phyloP scores from a whole-genome alignment of 2,113 vertebrate genomes.

The Hippocampus comes region DNA sequence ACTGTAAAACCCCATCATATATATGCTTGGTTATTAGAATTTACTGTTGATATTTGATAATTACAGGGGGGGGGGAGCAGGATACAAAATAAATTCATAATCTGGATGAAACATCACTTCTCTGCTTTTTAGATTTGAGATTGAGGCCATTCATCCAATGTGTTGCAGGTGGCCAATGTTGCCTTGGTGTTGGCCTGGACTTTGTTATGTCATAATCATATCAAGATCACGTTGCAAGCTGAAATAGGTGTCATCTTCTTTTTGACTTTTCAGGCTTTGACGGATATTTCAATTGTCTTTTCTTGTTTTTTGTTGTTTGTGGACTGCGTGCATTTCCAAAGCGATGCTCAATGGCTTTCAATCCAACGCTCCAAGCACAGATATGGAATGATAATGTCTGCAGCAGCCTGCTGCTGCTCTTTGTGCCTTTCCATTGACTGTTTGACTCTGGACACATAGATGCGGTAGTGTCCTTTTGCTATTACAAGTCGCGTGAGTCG shows the following conservation, averaged over 20 bases:
- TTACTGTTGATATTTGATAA: no score
- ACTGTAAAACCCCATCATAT: no score
- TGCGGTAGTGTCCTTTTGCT: conserved; percentile 4
- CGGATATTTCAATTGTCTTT: not conserved
- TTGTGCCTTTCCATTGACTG: conserved; percentile 18
- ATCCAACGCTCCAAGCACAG: conserved; percentile 77
- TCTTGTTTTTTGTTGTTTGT: not conserved
- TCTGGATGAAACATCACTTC: no score
- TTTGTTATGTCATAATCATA: conserved; percentile 41
- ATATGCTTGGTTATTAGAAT: no score
- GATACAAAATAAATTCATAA: no score
- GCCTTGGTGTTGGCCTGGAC: not conserved
- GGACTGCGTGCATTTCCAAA: not conserved
- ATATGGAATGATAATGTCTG: conserved; percentile 89
- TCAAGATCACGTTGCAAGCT: conserved; percentile 26
- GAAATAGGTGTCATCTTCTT: not conserved
- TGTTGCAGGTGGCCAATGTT: not conserved
- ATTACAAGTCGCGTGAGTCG: not conserved
- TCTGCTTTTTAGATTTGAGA: not conserved
- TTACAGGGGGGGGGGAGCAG: no score
- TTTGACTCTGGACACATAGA: conserved; percentile 11
- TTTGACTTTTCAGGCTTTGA: conserved; percentile 8
- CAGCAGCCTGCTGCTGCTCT: conserved; percentile 67
- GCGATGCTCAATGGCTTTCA: conserved; percentile 7
- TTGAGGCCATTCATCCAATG: not conserved